Base-by-base conservation (phyloP, 2,888 invertebrate species). In the Onchidella celtica region DNA sequence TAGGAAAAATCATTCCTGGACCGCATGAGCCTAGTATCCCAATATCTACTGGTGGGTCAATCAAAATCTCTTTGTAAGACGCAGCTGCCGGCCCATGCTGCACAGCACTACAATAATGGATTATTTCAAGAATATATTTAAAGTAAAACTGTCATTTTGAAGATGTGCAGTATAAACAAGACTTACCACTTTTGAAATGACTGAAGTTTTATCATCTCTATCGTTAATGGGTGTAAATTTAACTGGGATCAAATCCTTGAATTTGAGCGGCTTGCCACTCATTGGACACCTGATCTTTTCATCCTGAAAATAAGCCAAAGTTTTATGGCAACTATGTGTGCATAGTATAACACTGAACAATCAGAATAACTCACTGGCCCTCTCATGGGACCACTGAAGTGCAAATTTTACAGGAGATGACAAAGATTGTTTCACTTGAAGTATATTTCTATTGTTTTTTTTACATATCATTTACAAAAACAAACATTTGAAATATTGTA, bases 141-240 rank as follows among this genome's bases (percentile, higher is more conserved):
- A 47, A 11, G 47, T 11, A 47, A 47, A 47, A 47, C 47, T 47
- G 6, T 6, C 6, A 47, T 17, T 47, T 47, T 6, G 47, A 47
- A 47, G 17, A 47, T 47, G 6, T 47, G 47, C 6, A 47, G 17
- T 17, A 11, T 11, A 6, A 47, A 47, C 17, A 17, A 27, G 11
- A 14, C 68, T 77, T 81, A 93, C 97, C 92, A 97, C 96, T 93
- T 97, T 97, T 0, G 96, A 95, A 86, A 98, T 97, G 40, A 98
- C 94, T 1, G 97, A 96, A 88, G 96, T 96, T 88, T 96, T 97
- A 86, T 96, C 96, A 91, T 97, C 96, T 0, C 97, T 96, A 93
- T 97, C 98, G 84, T 96, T 97, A 0, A 98, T 96, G 83, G 96
- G 94, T 0, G 97, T 98, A 94, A 99, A 99, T 91, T 97, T 97